phyloP scores from a whole-genome alignment of 1,140 invertebrate genomes.

The Cherax quadricarinatus region DNA sequence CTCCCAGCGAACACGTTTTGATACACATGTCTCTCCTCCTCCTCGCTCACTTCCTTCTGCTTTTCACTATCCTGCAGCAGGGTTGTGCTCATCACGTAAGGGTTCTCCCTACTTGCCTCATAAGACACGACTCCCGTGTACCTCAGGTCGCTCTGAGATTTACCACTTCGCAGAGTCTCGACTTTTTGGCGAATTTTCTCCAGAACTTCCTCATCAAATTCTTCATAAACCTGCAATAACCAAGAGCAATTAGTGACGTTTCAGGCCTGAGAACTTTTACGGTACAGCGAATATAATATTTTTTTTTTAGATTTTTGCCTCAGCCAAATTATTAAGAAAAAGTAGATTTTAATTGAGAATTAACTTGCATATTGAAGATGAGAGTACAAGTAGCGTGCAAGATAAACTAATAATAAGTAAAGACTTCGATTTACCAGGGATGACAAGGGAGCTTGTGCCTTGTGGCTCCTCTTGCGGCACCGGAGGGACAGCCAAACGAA shows the following conservation, averaged over 20 bases:
- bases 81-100: not conserved
- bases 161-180: conserved; percentile 29
- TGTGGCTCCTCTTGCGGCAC: not conserved
- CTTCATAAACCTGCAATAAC: conserved; percentile 25
- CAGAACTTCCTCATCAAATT: conserved; percentile 46
- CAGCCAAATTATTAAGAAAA: too few relatives aligned
- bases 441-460: not conserved
- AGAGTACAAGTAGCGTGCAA: too few relatives aligned
- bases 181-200: conserved; percentile 30
- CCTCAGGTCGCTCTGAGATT: not conserved
- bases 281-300: too few relatives aligned
- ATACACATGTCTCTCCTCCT: not conserved
- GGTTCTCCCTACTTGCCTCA: not conserved
- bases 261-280: too few relatives aligned
- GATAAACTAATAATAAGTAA: too few relatives aligned
- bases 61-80: not conserved
- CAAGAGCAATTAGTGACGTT: not conserved
- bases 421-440: not conserved
- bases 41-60: not conserved
- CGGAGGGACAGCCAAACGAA: not conserved
- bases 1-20: not conserved
- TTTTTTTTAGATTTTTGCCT: too few relatives aligned
- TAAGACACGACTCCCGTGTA: not conserved
- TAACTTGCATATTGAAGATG: too few relatives aligned
- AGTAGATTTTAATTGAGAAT: too few relatives aligned